Conservation (phyloP, 2,797 vertebrate species). For the Miichthys miiuy region DNA sequence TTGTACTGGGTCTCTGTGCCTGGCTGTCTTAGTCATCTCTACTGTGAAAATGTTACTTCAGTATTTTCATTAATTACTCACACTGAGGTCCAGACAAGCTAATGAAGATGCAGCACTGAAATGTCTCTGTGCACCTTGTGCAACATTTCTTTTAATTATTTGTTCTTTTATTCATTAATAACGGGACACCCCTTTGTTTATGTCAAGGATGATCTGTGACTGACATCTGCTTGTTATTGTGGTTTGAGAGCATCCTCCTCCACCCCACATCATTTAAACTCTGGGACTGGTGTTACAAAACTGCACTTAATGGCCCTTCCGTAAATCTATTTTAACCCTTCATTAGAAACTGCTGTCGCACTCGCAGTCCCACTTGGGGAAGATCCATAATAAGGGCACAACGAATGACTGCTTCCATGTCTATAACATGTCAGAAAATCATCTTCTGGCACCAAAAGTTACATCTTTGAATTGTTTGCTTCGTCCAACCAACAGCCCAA, state of each 20-base stretch:
- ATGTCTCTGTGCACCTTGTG: background rate
- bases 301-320: background rate
- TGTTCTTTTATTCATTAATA: background rate
- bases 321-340: background rate
- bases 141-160: background rate
- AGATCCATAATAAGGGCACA: background rate
- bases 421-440: background rate
- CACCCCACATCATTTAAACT: background rate
- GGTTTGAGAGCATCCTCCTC: background rate
- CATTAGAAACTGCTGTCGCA: background rate
- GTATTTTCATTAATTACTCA: conserved; percentile 42
- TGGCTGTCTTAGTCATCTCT: conserved; percentile 30
- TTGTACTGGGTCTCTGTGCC: conserved; percentile 18
- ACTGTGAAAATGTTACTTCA: conserved; percentile 26
- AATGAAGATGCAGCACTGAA: conserved; percentile 11
- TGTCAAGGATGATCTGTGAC: background rate
- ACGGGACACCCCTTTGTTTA: background rate
- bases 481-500: background rate
- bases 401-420: background rate
- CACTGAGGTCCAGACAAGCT: conserved; percentile 13
- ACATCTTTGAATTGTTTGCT: background rate
- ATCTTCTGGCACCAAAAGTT: no score
- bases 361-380: background rate
- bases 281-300: conserved; percentile 1
- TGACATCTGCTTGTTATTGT: conserved; percentile 9